phyloP scores from a whole-genome alignment of 1,140 invertebrate species.

The Drosophila oshimai region DNA sequence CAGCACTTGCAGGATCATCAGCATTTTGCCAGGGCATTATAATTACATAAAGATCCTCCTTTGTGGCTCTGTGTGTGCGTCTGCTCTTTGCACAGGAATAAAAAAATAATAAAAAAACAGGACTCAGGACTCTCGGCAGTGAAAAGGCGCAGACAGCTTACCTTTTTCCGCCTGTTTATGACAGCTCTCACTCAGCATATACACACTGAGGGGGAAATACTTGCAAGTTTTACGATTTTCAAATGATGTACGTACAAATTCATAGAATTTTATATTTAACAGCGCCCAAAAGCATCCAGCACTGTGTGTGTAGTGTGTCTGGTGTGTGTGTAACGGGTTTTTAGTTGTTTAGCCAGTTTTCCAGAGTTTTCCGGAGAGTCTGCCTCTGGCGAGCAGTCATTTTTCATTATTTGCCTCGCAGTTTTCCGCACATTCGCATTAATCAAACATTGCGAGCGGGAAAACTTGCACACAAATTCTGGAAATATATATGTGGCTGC shows the following conservation, averaged over 20 bases:
- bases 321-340: conserved; percentile 29
- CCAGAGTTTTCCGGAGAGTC: neutral
- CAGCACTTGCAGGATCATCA: conserved; percentile 45
- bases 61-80: conserved; percentile 14
- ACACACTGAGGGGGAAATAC: conserved; percentile 38
- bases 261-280: conserved; percentile 81
- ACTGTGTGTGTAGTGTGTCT: neutral
- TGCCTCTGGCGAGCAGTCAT: conserved; percentile 42
- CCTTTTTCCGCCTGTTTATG: conserved; percentile 71
- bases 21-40: conserved; percentile 68
- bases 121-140: conserved; percentile 4
- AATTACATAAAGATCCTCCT: conserved; percentile 58
- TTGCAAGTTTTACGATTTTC: conserved; percentile 80
- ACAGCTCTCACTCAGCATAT: conserved; percentile 53
- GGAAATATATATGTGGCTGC: conserved; percentile 6
- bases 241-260: conserved; percentile 82
- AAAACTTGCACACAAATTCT: conserved; percentile 9
- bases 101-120: conserved; percentile 67
- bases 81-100: conserved; percentile 65
- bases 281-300: conserved; percentile 64
- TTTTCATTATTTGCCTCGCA: conserved; percentile 71
- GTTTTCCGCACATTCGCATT: conserved; percentile 57
- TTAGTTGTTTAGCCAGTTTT: conserved; percentile 56
- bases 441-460: conserved; percentile 52
- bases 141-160: conserved; percentile 35